These are phyloP conservation scores for Mugil cephalus DNA, from an alignment of 2,113 vertebrate genomes.

Conservation along the genomic window DNA sequence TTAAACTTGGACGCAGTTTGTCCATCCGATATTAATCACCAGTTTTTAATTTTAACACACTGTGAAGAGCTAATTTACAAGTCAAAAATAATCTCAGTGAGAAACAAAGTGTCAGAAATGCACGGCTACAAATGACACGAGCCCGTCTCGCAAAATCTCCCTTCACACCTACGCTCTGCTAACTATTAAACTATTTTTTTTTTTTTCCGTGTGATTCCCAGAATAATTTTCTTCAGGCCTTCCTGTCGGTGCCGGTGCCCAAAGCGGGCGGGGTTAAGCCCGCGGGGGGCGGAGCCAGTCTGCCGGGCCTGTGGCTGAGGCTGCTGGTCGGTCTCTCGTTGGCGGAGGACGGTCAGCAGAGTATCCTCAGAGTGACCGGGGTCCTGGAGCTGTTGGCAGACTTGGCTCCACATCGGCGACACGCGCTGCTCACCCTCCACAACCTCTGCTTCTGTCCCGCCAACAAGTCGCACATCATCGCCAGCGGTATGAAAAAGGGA, in stretches of 20 bases:
- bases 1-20: no score
- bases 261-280: constrained; percentile 82
- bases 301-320: constrained; percentile 89
- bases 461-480: constrained; percentile 91
- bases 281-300: constrained; percentile 56
- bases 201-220: constrained; percentile 71
- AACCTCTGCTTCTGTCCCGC: constrained; percentile 81
- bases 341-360: constrained; percentile 92
- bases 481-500: constrained; percentile 86
- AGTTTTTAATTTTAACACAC: no score
- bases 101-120: background rate
- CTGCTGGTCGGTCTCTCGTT: constrained; percentile 90
- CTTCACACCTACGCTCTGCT: constrained; percentile 4
- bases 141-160: background rate
- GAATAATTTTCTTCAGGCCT: constrained; percentile 96
- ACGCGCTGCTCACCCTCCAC: constrained; percentile 74
- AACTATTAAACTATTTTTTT: background rate
- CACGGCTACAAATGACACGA: background rate
- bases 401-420: constrained; percentile 85
- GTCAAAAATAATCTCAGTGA: background rate
- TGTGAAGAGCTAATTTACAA: constrained; percentile 3
- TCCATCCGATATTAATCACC: no score
- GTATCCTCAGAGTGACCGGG: constrained; percentile 89
- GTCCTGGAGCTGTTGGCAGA: constrained; percentile 90
- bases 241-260: constrained; percentile 86